Evolutionary conservation across 2,888 invertebrate species (phyloP), one percentile per base, ranked within the genome.

Genomic region (Beris morrisii): DNA sequence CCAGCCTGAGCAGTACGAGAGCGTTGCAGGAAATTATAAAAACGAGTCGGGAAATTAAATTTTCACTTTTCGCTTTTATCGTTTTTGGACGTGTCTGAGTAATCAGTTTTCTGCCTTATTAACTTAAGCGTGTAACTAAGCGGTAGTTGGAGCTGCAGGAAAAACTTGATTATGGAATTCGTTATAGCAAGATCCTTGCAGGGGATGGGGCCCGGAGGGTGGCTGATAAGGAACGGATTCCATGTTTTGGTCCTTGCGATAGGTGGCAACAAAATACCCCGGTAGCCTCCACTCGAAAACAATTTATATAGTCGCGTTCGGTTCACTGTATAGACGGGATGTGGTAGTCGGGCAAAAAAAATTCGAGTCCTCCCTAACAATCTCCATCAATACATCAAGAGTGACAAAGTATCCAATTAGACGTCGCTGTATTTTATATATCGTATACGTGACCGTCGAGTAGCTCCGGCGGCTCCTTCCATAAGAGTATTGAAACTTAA

Each of bases 341-440:
- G 9, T 5, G 22, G 22, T 22, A 22, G 22, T 22, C 22, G 38
- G 9, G 38, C 38, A 9, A 38, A 22, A 22, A 5, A 38, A 38
- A 38, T 38, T 3, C 38, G 22, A 7, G 38, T 38, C 38, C 38
- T 38, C 38, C 38, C 28, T 22, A 50, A 50, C 32, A 61, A 38
- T 22, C 46, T 28, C 46, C 32, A n/a, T 61, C 57, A 65, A 67
- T 69, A 66, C 59, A 69, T 69, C 69, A 69, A 50, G 59, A 64
- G 69, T 69, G 69, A 69, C 69, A 69, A 69, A 69, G 66, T 69
- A 69, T 69, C 69, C 69, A 69, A 69, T 69, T 69, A 69, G 69
- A 69, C 64, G 64, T 59, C 59, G 56, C 68, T 45, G 58, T 55
- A 64, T 50, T 65, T 56, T 65, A 68, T 65, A 61, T 65, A 64